Conservation (phyloP, 2,888 invertebrate species). For the Cantharis flavilabris region DNA sequence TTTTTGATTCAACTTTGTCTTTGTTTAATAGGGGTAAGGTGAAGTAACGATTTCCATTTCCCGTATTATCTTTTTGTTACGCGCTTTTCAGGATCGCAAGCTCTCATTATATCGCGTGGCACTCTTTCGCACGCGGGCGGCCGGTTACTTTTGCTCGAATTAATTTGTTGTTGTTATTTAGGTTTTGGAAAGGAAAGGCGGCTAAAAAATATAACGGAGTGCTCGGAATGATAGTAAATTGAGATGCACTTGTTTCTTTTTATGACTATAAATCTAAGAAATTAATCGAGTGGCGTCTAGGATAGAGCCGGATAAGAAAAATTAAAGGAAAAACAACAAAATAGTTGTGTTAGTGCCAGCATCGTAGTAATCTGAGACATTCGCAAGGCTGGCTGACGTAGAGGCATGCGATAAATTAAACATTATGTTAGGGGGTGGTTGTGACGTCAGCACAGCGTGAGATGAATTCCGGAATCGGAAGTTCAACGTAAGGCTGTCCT, state of each 20-base stretch:
- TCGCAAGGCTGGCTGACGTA: constrained; percentile 40
- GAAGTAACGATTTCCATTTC: background rate
- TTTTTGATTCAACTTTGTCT: background rate
- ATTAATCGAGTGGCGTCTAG: constrained; percentile 35
- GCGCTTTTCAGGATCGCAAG: background rate
- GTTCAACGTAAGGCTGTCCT: constrained; percentile 12
- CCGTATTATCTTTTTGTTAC: background rate
- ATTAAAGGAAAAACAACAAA: constrained; percentile 32
- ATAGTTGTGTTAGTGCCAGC: constrained; percentile 33
- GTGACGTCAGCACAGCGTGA: constrained; percentile 47
- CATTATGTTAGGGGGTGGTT: constrained; percentile 45
- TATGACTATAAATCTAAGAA: constrained; percentile 30
- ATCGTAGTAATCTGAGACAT: constrained; percentile 31
- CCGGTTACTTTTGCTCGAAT: background rate
- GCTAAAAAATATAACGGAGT: background rate
- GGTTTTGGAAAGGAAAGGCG: background rate
- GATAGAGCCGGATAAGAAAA: constrained; percentile 26
- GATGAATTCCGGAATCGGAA: constrained; percentile 40
- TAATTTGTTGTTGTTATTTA: background rate
- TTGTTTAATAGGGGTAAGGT: background rate
- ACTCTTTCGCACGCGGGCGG: background rate
- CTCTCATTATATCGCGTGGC: background rate
- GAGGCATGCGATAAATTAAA: constrained; percentile 48
- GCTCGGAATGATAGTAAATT: background rate
- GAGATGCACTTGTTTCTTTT: background rate